These are phyloP conservation scores for Nebria ingens DNA, from an alignment of 1,140 invertebrate species.

Conservation along the genomic window DNA sequence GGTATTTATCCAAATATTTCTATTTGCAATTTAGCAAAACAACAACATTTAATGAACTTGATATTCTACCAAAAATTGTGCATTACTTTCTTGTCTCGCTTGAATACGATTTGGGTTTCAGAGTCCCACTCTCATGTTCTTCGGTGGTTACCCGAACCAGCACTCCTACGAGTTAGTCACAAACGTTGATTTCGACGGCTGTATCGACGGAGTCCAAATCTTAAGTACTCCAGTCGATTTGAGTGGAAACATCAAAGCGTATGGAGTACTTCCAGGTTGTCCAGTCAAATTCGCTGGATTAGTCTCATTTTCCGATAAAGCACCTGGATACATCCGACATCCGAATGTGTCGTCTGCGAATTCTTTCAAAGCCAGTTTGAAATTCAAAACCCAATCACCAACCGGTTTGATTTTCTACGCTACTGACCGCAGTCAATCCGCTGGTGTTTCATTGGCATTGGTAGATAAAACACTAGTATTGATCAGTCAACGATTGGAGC, in stretches of 20 bases:
- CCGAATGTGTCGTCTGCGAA: slow-evolving; percentile 45
- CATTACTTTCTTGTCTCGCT: slow-evolving; percentile 32
- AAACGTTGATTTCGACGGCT: slow-evolving; percentile 81
- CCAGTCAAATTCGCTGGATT: slow-evolving; percentile 51
- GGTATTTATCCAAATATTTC: not conserved
- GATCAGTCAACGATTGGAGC: slow-evolving; percentile 51
- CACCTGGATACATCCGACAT: slow-evolving; percentile 53
- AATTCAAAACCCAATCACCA: slow-evolving; percentile 72
- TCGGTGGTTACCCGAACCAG: slow-evolving; percentile 75
- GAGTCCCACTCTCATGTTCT: too few species aligned
- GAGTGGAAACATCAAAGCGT: slow-evolving; percentile 61
- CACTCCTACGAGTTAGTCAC: slow-evolving; percentile 54
- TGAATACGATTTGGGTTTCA: slow-evolving; percentile 47
- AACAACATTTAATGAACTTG: not conserved
- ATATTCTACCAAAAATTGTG: not conserved
- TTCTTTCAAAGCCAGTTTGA: slow-evolving; percentile 67
- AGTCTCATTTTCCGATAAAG: slow-evolving; percentile 47
- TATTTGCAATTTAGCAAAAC: not conserved
- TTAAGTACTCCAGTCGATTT: slow-evolving; percentile 65
- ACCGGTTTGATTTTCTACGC: slow-evolving; percentile 72
- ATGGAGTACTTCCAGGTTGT: slow-evolving; percentile 76
- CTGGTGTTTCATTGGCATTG: slow-evolving; percentile 56
- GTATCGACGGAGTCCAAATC: slow-evolving; percentile 76
- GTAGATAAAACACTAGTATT: slow-evolving; percentile 58
- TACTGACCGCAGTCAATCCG: slow-evolving; percentile 49